phyloP scores from a whole-genome alignment of 1,140 invertebrate species.

The Macrotrachela quadricornifera region DNA sequence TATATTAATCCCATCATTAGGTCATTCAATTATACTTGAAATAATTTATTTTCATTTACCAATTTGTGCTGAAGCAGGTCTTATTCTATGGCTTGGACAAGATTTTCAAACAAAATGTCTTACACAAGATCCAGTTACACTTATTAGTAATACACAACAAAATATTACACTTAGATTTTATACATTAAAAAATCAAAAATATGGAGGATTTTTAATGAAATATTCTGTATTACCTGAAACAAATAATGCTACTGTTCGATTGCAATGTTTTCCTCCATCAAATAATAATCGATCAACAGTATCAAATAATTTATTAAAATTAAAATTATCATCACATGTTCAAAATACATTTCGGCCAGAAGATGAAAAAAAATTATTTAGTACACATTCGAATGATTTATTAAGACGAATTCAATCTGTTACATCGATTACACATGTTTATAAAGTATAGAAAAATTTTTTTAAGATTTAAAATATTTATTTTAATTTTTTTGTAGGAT shows the following conservation, averaged over 20 bases:
- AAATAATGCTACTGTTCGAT: background rate
- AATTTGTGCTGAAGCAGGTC: conserved; percentile 1
- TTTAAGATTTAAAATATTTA: no score
- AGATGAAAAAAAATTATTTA: no score
- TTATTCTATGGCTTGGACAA: conserved; percentile 3
- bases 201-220: conserved; percentile 7
- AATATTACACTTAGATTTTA: conserved; percentile 7
- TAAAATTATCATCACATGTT: no score
- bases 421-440: no score
- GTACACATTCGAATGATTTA: no score
- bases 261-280: no score
- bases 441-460: no score
- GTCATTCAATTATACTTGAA: background rate
- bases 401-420: no score
- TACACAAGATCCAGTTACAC: background rate
- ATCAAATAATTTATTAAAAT: no score
- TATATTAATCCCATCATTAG: background rate
- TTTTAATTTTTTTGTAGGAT: no score
- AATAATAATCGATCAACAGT: no score
- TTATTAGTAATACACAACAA: background rate
- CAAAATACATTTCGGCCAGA: no score
- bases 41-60: conserved; percentile 3
- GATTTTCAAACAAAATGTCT: conserved; percentile 2
- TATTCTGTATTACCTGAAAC: background rate
- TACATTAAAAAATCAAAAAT: background rate